These are phyloP conservation scores for Chloroclystis v-ata DNA, from an alignment of 2,888 invertebrate genomes.

Conservation along the genomic window DNA sequence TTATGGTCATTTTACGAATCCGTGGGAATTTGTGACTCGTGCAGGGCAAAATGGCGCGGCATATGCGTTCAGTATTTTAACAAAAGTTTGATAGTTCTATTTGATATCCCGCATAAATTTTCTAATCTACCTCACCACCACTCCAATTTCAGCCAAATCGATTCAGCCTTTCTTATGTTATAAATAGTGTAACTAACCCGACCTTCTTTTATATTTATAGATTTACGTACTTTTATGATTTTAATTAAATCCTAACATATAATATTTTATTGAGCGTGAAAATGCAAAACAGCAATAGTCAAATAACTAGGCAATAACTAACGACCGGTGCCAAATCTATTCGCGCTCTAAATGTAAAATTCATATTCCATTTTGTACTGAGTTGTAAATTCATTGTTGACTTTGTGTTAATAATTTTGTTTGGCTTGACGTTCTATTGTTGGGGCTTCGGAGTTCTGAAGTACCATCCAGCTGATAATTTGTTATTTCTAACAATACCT, in stretches of 20 bases:
- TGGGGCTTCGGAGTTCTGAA: conserved; percentile 5
- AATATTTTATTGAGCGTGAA: no score
- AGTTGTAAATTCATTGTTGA: conserved; percentile 30
- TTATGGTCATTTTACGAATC: conserved; percentile 42
- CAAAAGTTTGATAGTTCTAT: no score
- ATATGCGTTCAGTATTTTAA: no score
- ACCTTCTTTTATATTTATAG: no score
- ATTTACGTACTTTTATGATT: no score
- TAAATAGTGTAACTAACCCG: no score
- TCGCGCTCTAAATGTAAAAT: conserved; percentile 29
- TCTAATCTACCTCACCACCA: no score
- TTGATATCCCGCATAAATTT: no score
- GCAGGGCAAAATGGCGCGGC: no score
- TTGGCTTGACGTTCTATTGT: conserved; percentile 24
- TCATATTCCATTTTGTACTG: conserved; percentile 29
- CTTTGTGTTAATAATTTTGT: conserved; percentile 29
- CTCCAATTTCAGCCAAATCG: no score
- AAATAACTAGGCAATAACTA: conserved; percentile 32
- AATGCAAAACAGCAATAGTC: conserved; percentile 17
- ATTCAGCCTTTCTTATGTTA: no score
- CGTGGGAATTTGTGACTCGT: conserved; percentile 30
- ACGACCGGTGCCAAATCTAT: conserved; percentile 27
- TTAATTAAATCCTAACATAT: no score
- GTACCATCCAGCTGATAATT: conserved; percentile 16
- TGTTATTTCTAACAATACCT: conserved; percentile 11